Evolutionary conservation across 2,888 invertebrate species (phyloP).

Genomic region (Dryocosmus kuriphilus): DNA sequence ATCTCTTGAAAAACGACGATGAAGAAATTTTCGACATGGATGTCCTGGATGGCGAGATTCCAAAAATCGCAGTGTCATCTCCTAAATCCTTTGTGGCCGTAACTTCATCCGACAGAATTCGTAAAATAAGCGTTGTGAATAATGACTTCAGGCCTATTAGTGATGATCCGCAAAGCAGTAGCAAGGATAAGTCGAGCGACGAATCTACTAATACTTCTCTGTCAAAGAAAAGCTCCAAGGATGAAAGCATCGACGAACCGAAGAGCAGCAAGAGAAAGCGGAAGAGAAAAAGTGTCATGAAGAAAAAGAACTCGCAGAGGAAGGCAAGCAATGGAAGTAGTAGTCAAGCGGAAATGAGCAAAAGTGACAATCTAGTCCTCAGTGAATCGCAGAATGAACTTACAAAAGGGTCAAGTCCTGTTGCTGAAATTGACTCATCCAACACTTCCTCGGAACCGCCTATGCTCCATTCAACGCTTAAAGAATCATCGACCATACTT

Average conservation of each 20-base stretch:
- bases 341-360: slow-evolving; percentile 71
- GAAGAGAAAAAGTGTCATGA: slow-evolving; percentile 88
- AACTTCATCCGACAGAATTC: slow-evolving; percentile 80
- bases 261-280: slow-evolving; percentile 86
- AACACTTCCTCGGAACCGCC: slow-evolving; percentile 48
- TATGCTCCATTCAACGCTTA: slow-evolving; percentile 62
- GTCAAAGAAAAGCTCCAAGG: slow-evolving; percentile 73
- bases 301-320: slow-evolving; percentile 87
- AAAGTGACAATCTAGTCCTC: slow-evolving; percentile 58
- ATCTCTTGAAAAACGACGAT: slow-evolving; percentile 70
- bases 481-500: slow-evolving; percentile 74
- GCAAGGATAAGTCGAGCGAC: slow-evolving; percentile 70
- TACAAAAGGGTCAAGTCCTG: slow-evolving; percentile 66
- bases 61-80: slow-evolving; percentile 59
- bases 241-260: slow-evolving; percentile 76
- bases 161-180: slow-evolving; percentile 66
- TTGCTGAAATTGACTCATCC: slow-evolving; percentile 61
- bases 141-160: slow-evolving; percentile 83
- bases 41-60: slow-evolving; percentile 79
- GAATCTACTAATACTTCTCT: slow-evolving; percentile 67
- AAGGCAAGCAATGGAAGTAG: slow-evolving; percentile 80
- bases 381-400: slow-evolving; percentile 64
- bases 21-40: slow-evolving; percentile 86
- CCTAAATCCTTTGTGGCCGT: slow-evolving; percentile 79
- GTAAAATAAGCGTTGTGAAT: slow-evolving; percentile 81